Percentiles rank a stretch among this genome's conserved stretches.
phyloP scores from a whole-genome alignment of 1,140 invertebrate genomes.

The Hyposmocoma kahamanoa region DNA sequence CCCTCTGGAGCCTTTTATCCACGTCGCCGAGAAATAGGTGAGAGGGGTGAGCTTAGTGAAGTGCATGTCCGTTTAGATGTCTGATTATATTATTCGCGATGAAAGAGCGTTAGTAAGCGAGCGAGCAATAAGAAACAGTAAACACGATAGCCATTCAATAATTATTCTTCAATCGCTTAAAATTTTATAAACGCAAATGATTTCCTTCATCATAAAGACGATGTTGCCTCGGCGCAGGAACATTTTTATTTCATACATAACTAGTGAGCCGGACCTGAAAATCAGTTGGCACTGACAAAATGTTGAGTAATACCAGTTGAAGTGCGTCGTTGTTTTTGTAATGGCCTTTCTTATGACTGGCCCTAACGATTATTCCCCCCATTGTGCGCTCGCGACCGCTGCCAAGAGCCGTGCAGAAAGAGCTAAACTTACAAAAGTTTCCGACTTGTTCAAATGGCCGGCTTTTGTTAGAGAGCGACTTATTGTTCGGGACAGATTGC shows the following conservation, averaged over 20 bases:
- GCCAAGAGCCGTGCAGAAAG: constrained; percentile 60
- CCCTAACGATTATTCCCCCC: constrained; percentile 64
- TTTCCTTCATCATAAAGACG: no score
- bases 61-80: no score
- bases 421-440: constrained; percentile 70
- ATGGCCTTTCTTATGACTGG: constrained; percentile 56
- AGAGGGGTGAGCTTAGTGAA: no score
- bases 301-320: constrained; percentile 46
- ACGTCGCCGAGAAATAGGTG: no score
- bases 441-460: constrained; percentile 69
- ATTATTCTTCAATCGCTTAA: no score
- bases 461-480: constrained; percentile 69
- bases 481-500: constrained; percentile 72
- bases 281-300: constrained; percentile 49
- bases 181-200: no score
- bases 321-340: constrained; percentile 62
- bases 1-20: no score
- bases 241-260: constrained; percentile 27
- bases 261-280: constrained; percentile 17
- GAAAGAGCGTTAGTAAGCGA: no score
- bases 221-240: no score
- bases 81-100: no score
- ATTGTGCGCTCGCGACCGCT: constrained; percentile 47
- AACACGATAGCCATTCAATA: no score
- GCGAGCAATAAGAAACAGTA: no score